phyloP scores from a whole-genome alignment of 1,140 invertebrate genomes.

The Thaumetopoea pityocampa region DNA sequence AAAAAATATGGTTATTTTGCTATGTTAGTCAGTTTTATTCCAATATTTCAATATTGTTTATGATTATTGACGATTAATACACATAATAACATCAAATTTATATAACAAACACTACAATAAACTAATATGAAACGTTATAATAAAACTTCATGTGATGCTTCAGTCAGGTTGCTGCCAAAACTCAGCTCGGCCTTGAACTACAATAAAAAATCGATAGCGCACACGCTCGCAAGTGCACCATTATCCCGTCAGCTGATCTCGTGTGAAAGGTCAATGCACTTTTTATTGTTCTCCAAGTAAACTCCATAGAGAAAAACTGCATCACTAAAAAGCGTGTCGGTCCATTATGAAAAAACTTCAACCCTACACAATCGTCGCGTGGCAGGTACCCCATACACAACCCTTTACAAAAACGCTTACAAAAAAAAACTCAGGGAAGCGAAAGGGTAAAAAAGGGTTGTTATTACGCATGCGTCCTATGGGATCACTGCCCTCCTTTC shows the following conservation, averaged over 20 bases:
- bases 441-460: slow-evolving; percentile 74
- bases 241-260: slow-evolving; percentile 68
- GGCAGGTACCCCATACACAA: slow-evolving; percentile 69
- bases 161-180: background rate
- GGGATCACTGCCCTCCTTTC: slow-evolving; percentile 65
- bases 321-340: slow-evolving; percentile 46
- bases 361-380: slow-evolving; percentile 56
- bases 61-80: no score
- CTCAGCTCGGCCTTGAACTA: slow-evolving; percentile 52
- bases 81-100: no score
- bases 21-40: no score
- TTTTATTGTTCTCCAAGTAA: slow-evolving; percentile 48
- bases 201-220: slow-evolving; percentile 59
- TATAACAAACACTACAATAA: no score
- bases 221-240: slow-evolving; percentile 60
- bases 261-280: slow-evolving; percentile 66
- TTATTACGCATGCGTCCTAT: slow-evolving; percentile 62
- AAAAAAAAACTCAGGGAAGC: slow-evolving; percentile 68
- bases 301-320: slow-evolving; percentile 53
- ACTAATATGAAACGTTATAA: no score
- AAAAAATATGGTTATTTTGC: no score
- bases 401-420: slow-evolving; percentile 68
- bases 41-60: no score
- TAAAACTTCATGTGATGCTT: no score
- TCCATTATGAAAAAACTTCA: slow-evolving; percentile 63